Percentiles rank a stretch among this genome's conserved stretches.
Evolutionary conservation across 2,888 invertebrate species (phyloP).

Genomic region (Teinopalpus imperialis): DNA sequence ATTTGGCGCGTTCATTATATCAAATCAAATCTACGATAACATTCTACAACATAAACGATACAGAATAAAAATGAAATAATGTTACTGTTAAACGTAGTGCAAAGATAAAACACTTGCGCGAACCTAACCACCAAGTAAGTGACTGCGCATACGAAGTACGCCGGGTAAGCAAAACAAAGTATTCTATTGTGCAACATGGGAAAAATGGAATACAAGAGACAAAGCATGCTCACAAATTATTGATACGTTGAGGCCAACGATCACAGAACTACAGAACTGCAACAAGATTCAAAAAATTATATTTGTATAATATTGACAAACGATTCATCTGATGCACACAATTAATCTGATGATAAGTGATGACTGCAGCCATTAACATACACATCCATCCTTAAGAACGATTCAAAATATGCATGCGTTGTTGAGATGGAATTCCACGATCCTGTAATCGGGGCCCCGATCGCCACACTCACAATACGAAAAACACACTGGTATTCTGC

Average conservation of each 20-base stretch:
- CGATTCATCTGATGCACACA: no score
- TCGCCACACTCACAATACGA: no score
- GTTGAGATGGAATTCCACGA: no score
- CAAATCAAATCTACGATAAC: conserved; percentile 16
- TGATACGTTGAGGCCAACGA: conserved; percentile 28
- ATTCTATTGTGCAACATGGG: conserved; percentile 72
- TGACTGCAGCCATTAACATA: no score
- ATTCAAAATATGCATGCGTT: no score
- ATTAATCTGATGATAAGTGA: no score
- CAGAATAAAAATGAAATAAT: conserved; percentile 1
- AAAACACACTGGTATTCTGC: no score
- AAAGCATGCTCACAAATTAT: conserved; percentile 42
- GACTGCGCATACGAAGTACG: conserved; percentile 57
- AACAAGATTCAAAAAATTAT: not conserved
- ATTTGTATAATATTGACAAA: no score
- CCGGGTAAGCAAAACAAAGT: conserved; percentile 65
- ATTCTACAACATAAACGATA: conserved; percentile 5
- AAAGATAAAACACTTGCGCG: conserved; percentile 48
- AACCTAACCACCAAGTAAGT: conserved; percentile 52
- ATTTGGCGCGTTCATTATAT: conserved; percentile 55
- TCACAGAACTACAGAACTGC: not conserved
- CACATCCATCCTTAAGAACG: no score
- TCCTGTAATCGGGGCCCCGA: no score
- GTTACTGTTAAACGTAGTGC: conserved; percentile 8
- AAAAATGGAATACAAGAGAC: conserved; percentile 66